Evolutionary conservation across 2,797 vertebrate genomes (phyloP).

Genomic region (Alosa sapidissima): DNA sequence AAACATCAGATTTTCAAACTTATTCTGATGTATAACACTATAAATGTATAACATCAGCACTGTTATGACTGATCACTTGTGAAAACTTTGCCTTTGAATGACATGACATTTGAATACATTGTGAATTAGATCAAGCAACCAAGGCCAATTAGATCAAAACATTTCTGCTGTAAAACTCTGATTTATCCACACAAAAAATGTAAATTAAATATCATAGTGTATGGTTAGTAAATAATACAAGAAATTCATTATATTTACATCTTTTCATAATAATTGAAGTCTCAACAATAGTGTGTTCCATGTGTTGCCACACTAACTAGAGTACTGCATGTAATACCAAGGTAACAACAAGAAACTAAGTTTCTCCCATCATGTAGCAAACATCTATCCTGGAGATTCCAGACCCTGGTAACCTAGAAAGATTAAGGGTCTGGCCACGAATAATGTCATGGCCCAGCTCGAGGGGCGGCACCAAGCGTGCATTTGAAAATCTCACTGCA

Average conservation of each 20-base stretch:
- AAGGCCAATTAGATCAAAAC: neutral
- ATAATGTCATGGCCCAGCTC: too few relatives aligned
- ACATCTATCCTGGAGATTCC: neutral
- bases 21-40: neutral
- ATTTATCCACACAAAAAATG: neutral
- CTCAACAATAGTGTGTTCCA: too few relatives aligned
- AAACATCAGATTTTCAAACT: neutral
- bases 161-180: neutral
- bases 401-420: too few relatives aligned
- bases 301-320: neutral
- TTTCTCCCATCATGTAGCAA: neutral
- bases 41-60: neutral
- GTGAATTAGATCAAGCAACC: slow-evolving; percentile 16
- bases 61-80: neutral
- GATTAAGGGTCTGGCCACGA: too few relatives aligned
- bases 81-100: neutral
- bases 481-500: too few relatives aligned
- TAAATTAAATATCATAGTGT: neutral
- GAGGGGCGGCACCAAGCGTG: too few relatives aligned
- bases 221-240: neutral
- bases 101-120: neutral
- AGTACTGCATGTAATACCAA: too few relatives aligned
- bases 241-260: neutral
- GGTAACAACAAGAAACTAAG: neutral
- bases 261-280: neutral